These are phyloP conservation scores for Chelonia mydas DNA, from an alignment of 2,797 vertebrate genomes.

Conservation along the genomic window DNA sequence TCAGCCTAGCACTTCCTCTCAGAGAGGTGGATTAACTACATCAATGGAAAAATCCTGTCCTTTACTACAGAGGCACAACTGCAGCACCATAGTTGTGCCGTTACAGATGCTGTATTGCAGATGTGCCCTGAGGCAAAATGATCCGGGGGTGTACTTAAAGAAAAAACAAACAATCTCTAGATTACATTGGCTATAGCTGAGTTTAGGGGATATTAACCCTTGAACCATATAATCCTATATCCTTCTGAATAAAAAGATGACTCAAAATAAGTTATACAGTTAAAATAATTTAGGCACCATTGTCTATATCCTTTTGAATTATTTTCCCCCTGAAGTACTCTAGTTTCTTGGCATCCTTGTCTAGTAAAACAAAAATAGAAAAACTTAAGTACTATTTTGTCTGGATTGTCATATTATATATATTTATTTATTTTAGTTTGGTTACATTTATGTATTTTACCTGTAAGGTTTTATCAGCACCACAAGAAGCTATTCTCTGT, in stretches of 20 bases:
- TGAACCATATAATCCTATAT: neutral
- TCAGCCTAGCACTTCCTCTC: neutral
- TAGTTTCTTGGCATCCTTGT: neutral
- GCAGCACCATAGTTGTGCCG: neutral
- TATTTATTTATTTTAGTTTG: neutral
- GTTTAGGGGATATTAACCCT: neutral
- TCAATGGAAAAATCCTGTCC: neutral
- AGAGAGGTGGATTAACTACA: neutral
- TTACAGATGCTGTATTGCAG: neutral
- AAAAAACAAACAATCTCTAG: fast-evolving
- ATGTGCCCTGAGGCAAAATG: neutral
- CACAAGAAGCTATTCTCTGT: constrained; percentile 92
- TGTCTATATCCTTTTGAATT: neutral
- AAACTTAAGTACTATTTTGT: neutral
- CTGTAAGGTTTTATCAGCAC: constrained; percentile 91
- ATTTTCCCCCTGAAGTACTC: fast-evolving
- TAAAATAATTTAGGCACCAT: neutral
- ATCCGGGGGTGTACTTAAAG: neutral
- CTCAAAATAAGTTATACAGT: neutral
- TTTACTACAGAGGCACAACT: no score
- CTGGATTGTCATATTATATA: neutral
- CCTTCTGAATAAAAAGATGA: constrained; percentile 22
- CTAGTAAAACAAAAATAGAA: neutral
- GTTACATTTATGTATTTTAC: constrained; percentile 73
- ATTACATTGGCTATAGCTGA: neutral